Evolutionary conservation across 2,888 invertebrate genomes (phyloP).

Genomic region (Drosophila pseudotalamancana): DNA sequence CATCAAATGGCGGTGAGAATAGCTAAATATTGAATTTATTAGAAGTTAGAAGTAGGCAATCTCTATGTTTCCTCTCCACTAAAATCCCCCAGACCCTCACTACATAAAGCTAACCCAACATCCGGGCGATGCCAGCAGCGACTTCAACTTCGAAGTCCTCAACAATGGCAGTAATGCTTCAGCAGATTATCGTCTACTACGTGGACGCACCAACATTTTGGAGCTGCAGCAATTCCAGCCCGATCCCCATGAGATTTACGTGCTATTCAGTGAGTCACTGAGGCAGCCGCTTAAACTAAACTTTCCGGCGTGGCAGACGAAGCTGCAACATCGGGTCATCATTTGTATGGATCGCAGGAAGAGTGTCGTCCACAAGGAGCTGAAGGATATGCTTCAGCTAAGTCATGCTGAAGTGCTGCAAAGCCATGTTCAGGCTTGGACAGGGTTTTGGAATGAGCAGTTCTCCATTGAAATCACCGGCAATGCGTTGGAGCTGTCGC

Average conservation of each 20-base stretch:
- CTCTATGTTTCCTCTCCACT: background rate
- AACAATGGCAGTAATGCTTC: constrained; percentile 41
- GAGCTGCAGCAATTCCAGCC: constrained; percentile 78
- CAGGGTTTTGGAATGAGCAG: constrained; percentile 84
- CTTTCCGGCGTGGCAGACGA: constrained; percentile 59
- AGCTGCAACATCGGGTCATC: constrained; percentile 84
- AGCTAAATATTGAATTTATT: too few species aligned
- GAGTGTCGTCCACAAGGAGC: constrained; percentile 84
- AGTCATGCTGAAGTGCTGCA: constrained; percentile 83
- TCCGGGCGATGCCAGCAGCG: constrained; percentile 57
- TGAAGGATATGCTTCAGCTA: constrained; percentile 64
- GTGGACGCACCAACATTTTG: constrained; percentile 72
- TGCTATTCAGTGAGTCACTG: constrained; percentile 70
- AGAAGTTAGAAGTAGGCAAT: too few species aligned
- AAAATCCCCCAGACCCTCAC: constrained; percentile 47
- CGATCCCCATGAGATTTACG: constrained; percentile 64
- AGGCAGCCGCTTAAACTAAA: constrained; percentile 59
- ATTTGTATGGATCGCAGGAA: constrained; percentile 86
- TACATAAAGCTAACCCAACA: constrained; percentile 55
- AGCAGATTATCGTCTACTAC: constrained; percentile 48
- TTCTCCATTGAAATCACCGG: constrained; percentile 85
- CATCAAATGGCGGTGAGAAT: constrained; percentile 30
- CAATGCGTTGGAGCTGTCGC: constrained; percentile 83
- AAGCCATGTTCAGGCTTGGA: constrained; percentile 85
- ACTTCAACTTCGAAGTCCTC: constrained; percentile 57